phyloP scores from a whole-genome alignment of 2,113 vertebrate species.

The Anarhynchus alexandrinus region DNA sequence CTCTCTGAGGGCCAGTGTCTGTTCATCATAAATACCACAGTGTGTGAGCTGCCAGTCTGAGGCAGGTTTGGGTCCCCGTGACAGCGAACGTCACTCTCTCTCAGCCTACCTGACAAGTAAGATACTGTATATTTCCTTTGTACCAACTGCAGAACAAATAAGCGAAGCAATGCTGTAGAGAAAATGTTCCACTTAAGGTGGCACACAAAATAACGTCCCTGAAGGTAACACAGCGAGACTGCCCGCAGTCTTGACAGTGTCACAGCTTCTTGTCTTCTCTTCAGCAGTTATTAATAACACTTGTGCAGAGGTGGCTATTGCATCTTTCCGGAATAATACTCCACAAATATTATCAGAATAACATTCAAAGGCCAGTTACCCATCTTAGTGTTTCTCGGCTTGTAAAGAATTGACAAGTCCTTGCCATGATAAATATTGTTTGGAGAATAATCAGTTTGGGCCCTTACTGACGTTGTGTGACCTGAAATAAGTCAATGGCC shows the following conservation, averaged over 20 bases:
- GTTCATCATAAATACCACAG: not conserved
- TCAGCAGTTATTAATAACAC: not conserved
- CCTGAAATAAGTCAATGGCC: not conserved
- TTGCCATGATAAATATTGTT: not conserved
- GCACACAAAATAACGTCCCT: not conserved
- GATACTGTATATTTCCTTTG: not conserved
- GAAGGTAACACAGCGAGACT: not conserved
- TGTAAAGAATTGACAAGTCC: not conserved
- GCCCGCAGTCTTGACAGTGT: not conserved
- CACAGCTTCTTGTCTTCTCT: not conserved
- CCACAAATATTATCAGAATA: not conserved
- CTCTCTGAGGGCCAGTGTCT: not conserved
- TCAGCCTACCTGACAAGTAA: not conserved
- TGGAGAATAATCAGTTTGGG: not conserved
- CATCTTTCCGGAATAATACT: not conserved
- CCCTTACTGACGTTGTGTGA: rapidly evolving
- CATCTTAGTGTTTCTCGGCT: not conserved
- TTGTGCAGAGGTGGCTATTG: not conserved
- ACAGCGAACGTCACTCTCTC: not conserved
- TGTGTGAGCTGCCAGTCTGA: not conserved
- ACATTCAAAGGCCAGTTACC: not conserved
- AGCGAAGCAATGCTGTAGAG: not conserved
- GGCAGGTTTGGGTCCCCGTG: not conserved
- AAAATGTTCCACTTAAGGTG: not conserved
- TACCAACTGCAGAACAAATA: not conserved